Percentiles rank a stretch among this genome's conserved stretches.
These are phyloP conservation scores for Scylla paramamosain DNA, from an alignment of 1,140 invertebrate genomes.

Conservation along the genomic window DNA sequence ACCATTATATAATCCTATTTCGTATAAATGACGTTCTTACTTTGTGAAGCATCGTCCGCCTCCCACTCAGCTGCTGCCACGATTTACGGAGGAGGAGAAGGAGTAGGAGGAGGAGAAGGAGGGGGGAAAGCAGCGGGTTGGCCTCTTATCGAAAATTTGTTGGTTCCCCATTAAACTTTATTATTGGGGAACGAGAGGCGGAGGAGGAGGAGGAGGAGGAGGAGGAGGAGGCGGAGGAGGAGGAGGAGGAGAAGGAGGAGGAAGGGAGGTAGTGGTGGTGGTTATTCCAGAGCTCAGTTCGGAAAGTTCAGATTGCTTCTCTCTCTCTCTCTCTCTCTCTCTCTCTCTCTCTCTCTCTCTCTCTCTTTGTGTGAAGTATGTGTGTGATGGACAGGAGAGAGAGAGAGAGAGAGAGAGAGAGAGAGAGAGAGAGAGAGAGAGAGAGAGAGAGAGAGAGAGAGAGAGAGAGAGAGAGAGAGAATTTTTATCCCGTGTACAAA, in stretches of 20 bases:
- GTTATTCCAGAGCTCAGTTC: conserved; percentile 1
- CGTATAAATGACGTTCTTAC: no score
- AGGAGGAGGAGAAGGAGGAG: background rate
- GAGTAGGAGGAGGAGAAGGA: background rate
- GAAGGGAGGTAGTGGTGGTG: background rate
- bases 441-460: no score
- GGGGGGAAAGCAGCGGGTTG: background rate
- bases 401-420: no score
- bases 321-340: conserved; percentile 20
- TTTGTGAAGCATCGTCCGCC: no score
- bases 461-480: no score
- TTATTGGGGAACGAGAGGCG: background rate
- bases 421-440: no score
- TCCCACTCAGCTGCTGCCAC: no score
- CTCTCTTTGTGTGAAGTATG: background rate
- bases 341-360: conserved; percentile 12
- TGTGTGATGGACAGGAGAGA: no score
- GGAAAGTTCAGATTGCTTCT: background rate
- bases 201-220: background rate
- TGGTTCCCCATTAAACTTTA: conserved; percentile 14
- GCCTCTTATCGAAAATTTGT: conserved; percentile 14
- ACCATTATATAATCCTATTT: no score
- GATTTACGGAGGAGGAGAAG: background rate
- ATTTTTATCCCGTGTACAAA: no score
- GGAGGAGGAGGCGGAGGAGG: conserved; percentile 1